Evolutionary conservation across 1,140 invertebrate species (phyloP), one percentile per base, ranked within the genome.

Genomic region (Parapsyche elsis): DNA sequence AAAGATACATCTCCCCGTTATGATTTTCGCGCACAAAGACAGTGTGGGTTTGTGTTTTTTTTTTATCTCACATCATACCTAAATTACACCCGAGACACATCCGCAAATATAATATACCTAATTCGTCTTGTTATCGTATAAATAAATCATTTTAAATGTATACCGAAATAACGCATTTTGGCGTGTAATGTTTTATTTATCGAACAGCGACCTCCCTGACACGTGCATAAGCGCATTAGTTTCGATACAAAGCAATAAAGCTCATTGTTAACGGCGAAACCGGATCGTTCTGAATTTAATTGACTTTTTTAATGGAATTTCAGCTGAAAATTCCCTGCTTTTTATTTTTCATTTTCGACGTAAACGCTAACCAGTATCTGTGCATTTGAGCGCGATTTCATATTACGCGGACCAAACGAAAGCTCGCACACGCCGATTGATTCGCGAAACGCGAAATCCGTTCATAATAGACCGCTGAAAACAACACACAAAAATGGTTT

Each of bases 261-360:
- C 14, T 26, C 23, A 12, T 26, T 9, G 49, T 26, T 23, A 67
- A 9, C 19, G 5, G 64, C 24, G 0, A 4, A 23, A 23, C 14
- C 1, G 7, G 9, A 67, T 67, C 26, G 64, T 67, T 67, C 24
- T 12, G 64, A 24, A 67, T 12, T 23, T 19, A 67, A 67, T 67
- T 14, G 64, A 24, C 64, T 67, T 67, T 67, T n/a, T 26, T 67
- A 67, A 67, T 67, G 21, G 64, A 67, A 67, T 67, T 67, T 67
- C 64, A 12, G 24, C 64, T 26, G 9, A 30, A 67, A 67, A 67
- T 53, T 53, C 16, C 9, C 10, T 10, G 23, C 23, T 67, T 67
- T 61, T 67, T 23, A 67, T 67, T 67, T 67, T 67, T 26, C 23
- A 9, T 23, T 9, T 12, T 26, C 64, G 64, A 23, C 10, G 16